Base-by-base conservation (phyloP, 2,797 vertebrate species). In the Sciaenops ocellatus region DNA sequence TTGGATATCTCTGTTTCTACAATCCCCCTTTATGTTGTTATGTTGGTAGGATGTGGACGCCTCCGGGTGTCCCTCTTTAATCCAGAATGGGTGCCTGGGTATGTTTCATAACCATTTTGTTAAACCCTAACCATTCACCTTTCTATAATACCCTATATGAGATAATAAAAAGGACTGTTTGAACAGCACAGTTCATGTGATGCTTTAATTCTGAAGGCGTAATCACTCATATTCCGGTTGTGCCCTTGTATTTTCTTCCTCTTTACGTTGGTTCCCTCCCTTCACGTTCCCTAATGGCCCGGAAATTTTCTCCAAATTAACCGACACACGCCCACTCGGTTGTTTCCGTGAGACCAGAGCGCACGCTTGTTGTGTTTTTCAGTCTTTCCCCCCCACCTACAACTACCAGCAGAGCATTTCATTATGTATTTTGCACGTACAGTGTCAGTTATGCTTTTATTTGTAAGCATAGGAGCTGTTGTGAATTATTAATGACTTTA, bases 121-220 rank as follows among this genome's bases (percentile, higher is more conserved):
- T 34, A 7, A n/a, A 8, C 30, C 5, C 3, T 10, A 38, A 38
- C 28, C 47, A n/a, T 20, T 6, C 10, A 3, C 8, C 18, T 46
- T 28, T 46, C 17, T 20, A 24, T 26, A 2, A 24, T 22, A 38
- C 34, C 34, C 8, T 38, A 44, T 1, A 26, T 3, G 8, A 61
- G 59, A 13, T 38, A 11, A 34, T 20, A 13, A 12, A n/a, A 38
- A n/a, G 10, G 1, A 9, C 6, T 28, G 13, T 46, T 8, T 17
- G 11, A 26, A 6, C 16, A 28, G 17, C 13, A 17, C 4, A 52
- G 46, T 16, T 20, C 17, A 59, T 6, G 12, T 1, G 3, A 63
- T 0, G 8, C 70, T 76, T 77, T 79, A 0, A 79, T 65, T 82
- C 54, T 85, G 84, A 84, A 88, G 46, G 57, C 16, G 0, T 1